Evolutionary conservation across 2,797 vertebrate species (phyloP).

Genomic region (Salmo trutta): DNA sequence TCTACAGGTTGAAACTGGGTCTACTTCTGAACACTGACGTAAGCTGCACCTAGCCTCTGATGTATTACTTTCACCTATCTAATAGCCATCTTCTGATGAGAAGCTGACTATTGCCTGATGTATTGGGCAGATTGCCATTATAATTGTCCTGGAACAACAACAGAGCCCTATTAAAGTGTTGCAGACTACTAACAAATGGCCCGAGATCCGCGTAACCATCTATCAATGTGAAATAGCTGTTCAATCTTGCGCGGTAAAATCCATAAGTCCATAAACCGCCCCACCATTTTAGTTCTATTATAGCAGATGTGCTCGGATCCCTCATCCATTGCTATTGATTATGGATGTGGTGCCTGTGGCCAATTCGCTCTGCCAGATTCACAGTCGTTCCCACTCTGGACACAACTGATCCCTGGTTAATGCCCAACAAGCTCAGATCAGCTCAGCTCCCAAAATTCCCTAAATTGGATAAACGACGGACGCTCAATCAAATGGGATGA

Average conservation of each 20-base stretch:
- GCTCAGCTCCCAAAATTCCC: not conserved
- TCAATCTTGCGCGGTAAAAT: too few relatives aligned
- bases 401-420: not conserved
- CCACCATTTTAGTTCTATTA: not conserved
- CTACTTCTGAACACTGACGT: too few relatives aligned
- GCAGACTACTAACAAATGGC: too few relatives aligned
- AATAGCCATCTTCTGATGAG: too few relatives aligned
- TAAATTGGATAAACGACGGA: not conserved
- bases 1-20: not conserved
- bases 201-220: too few relatives aligned
- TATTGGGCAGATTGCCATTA: too few relatives aligned
- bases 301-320: conserved; percentile 12
- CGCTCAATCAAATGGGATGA: not conserved
- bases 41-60: too few relatives aligned
- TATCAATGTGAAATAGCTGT: too few relatives aligned
- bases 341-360: conserved; percentile 23
- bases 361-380: conserved; percentile 3
- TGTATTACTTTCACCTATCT: too few relatives aligned
- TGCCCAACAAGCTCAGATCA: not conserved
- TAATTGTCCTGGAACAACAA: too few relatives aligned
- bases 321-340: conserved; percentile 9
- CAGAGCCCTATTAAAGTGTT: too few relatives aligned
- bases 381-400: conserved; percentile 9
- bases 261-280: not conserved
- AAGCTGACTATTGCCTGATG: too few relatives aligned